A percentile compares a stretch with the other conserved stretches of the same genome.
phyloP scores from a whole-genome alignment of 2,797 vertebrate genomes.

The Catamblyrhynchus diadema region DNA sequence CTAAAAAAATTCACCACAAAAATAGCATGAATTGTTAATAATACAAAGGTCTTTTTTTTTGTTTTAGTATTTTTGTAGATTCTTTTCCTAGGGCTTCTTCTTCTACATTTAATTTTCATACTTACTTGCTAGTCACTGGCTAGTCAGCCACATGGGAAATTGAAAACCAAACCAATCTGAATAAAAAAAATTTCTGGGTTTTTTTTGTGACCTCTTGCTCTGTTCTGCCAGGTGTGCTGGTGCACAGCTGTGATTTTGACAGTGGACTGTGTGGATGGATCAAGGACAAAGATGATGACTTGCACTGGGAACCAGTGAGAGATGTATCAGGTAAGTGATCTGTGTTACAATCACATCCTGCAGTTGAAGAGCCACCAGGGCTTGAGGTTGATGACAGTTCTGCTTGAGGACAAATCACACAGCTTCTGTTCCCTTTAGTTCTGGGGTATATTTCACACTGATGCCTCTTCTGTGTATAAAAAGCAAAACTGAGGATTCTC shows the following conservation, averaged over 20 bases:
- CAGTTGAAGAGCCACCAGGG: neutral
- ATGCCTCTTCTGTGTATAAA: neutral
- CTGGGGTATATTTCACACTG: neutral
- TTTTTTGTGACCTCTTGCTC: neutral
- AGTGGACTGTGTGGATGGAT: constrained; percentile 93
- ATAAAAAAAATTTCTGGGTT: fast-evolving
- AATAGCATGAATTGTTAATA: neutral
- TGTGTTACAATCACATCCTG: neutral
- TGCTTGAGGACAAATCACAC: neutral
- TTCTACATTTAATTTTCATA: neutral
- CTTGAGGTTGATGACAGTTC: neutral
- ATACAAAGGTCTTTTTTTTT: neutral
- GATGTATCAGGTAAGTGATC: constrained; percentile 82
- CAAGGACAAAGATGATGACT: constrained; percentile 84
- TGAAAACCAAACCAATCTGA: neutral
- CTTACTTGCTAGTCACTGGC: neutral
- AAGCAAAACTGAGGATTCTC: neutral
- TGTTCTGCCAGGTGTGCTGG: constrained; percentile 76
- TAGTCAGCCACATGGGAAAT: neutral
- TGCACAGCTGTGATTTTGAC: constrained; percentile 93
- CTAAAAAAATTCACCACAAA: neutral
- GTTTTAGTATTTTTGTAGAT: neutral
- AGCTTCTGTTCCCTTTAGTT: neutral
- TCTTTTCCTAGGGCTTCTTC: neutral
- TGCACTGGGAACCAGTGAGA: constrained; percentile 89